phyloP scores from a whole-genome alignment of 2,888 invertebrate genomes.

The Drosophila colorata region DNA sequence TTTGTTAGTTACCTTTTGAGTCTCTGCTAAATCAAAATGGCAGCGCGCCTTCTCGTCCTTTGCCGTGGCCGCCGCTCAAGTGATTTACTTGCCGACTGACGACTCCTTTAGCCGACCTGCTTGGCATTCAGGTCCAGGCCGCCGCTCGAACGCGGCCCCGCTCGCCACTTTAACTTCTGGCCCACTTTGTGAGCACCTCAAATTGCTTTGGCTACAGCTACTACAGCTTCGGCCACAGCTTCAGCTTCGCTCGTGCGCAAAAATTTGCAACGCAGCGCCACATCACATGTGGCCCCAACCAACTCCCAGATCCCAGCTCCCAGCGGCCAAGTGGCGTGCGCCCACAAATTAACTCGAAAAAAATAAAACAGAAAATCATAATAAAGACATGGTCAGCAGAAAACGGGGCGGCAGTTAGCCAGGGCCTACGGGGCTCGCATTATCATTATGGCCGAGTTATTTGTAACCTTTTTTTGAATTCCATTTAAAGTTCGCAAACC shows the following conservation, averaged over 20 bases:
- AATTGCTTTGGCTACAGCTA: slow-evolving; percentile 50
- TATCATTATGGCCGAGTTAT: slow-evolving; percentile 56
- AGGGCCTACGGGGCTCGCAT: slow-evolving; percentile 26
- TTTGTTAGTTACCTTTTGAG: slow-evolving; percentile 80
- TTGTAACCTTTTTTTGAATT: slow-evolving; percentile 62
- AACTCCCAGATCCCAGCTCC: slow-evolving; percentile 5
- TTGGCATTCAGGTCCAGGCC: slow-evolving; percentile 74
- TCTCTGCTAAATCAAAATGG: slow-evolving; percentile 79
- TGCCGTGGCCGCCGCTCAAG: slow-evolving; percentile 62
- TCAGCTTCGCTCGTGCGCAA: slow-evolving; percentile 73
- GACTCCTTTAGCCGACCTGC: slow-evolving; percentile 67
- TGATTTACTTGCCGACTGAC: slow-evolving; percentile 72
- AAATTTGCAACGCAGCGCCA: slow-evolving; percentile 65
- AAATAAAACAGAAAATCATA: slow-evolving; percentile 53
- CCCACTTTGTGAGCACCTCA: slow-evolving; percentile 51
- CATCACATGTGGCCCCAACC: slow-evolving; percentile 40
- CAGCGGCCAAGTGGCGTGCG: slow-evolving; percentile 56
- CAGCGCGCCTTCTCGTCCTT: slow-evolving; percentile 40
- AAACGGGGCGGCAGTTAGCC: slow-evolving; percentile 22
- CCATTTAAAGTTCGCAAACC: slow-evolving; percentile 71
- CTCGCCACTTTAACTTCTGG: slow-evolving; percentile 52
- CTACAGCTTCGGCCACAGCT: slow-evolving; percentile 1
- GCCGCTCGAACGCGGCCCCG: slow-evolving; percentile 3
- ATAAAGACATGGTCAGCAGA: slow-evolving; percentile 79
- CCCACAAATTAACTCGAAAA: slow-evolving; percentile 70